A percentile compares a stretch with the other conserved stretches of the same genome.
Conservation (phyloP, 2,113 vertebrate genomes). For the Caranx ignobilis region DNA sequence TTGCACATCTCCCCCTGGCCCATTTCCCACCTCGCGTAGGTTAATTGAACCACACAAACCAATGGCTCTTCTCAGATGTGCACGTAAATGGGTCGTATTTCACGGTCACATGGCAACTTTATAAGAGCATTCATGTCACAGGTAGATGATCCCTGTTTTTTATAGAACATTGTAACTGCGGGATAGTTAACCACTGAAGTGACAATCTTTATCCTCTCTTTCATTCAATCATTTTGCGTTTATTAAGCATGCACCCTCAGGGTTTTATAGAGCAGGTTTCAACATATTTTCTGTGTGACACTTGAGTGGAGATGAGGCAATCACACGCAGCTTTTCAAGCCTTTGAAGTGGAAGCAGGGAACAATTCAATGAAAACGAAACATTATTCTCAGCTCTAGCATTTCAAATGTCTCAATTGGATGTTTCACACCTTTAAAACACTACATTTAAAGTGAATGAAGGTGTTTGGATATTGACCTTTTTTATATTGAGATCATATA, state of each 20-base stretch:
- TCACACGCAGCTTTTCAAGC: not conserved
- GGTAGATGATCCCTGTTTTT: constrained; percentile 55
- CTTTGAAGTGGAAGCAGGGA: constrained; percentile 12
- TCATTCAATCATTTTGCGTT: constrained; percentile 50
- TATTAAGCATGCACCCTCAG: not conserved
- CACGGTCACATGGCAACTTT: constrained; percentile 51
- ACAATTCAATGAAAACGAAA: constrained; percentile 9
- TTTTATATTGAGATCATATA: not conserved
- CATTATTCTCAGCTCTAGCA: not conserved
- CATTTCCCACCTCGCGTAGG: constrained; percentile 30
- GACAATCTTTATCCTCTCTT: constrained; percentile 40
- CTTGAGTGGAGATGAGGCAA: constrained; percentile 16
- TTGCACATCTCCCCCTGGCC: constrained; percentile 30
- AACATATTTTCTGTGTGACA: constrained; percentile 25
- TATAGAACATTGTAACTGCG: constrained; percentile 57
- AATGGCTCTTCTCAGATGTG: constrained; percentile 41
- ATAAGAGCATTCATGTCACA: constrained; percentile 60
- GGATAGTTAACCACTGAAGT: constrained; percentile 48
- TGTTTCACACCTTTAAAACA: not conserved
- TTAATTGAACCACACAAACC: constrained; percentile 68
- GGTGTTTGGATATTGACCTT: not conserved
- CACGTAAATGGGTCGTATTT: constrained; percentile 59
- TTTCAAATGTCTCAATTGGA: not conserved
- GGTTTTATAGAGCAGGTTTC: constrained; percentile 6
- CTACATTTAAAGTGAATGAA: not conserved